Evolutionary conservation across 92 coral and sea anemone genomes (phyloP), one percentile per base, ranked within the genome.

Genomic region (Anthopleura xanthogrammica): DNA sequence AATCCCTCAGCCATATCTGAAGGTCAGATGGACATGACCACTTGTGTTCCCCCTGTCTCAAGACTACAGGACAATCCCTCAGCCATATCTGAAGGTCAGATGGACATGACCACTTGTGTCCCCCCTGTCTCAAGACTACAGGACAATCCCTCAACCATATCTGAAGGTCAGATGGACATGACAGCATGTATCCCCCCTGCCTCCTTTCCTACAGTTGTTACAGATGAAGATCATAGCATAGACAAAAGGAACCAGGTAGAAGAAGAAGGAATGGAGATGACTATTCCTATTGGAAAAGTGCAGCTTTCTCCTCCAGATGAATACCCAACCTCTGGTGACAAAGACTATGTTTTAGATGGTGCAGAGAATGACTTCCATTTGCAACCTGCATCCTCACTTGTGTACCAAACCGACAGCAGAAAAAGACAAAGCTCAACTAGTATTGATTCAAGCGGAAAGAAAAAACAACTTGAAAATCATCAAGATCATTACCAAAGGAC

Each of bases 51-150:
- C 41, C 46, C 83, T 52, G 16, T 60, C 19, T 41, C 78, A 3
- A 71, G 77, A 36, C 1, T 71, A 39, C 60, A 70, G 39, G 48
- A 24, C 14, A 62, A 41, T 81, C 41, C 55, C 40, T 12, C n/a
- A 7, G 54, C 70, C 70, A 62, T 62, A 24, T 62, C 46, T 22
- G 83, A 80, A 11, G 77, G 60, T 5, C 83, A 80, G 10, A 80
- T 80, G 83, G 83, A 80, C 57, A 80, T 80, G 83, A 64, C 83
- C 41, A 42, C 83, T 6, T 64, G 75, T 80, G 83, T 66, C 40
- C 70, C 70, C 70, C 70, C 70, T 62, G 36, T 10, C 70, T 60
- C 43, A 36, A 68, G 40, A 29, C 29, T 68, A 22, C 16, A 9
- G 17, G 74, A 12, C 1, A 4, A 68, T 68, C 16, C 12, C 1